Conservation (phyloP, 2,797 vertebrate species). For the Poecilia velifera region DNA sequence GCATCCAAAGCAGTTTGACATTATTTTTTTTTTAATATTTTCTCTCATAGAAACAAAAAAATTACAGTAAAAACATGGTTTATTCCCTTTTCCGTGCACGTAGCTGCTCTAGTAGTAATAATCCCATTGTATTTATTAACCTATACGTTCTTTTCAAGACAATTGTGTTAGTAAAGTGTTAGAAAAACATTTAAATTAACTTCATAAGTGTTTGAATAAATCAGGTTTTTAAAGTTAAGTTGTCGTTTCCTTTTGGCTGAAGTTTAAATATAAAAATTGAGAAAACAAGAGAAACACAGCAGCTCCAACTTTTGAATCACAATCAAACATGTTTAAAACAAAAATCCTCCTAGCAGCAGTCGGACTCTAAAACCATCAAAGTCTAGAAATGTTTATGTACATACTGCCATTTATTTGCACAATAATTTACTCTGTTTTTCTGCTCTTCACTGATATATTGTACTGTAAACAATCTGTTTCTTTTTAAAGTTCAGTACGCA, state of each 20-base stretch:
- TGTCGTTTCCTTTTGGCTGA: slow-evolving; percentile 1
- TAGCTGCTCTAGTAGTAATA: background rate
- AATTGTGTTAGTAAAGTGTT: background rate
- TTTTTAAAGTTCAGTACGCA: too few species aligned
- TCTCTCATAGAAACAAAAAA: background rate
- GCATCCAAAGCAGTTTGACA: background rate
- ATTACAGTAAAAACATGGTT: background rate
- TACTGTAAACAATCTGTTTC: too few species aligned
- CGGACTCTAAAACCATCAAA: too few species aligned
- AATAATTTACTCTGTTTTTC: too few species aligned
- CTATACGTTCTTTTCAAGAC: slow-evolving; percentile 13
- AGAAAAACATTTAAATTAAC: slow-evolving; percentile 12
- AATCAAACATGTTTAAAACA: background rate
- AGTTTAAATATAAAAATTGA: slow-evolving; percentile 4
- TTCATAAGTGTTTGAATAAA: background rate
- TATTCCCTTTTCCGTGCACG: background rate
- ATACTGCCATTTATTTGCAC: too few species aligned
- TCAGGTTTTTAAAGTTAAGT: background rate
- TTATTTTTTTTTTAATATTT: background rate
- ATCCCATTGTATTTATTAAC: background rate
- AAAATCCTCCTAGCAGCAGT: background rate
- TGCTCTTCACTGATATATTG: too few species aligned
- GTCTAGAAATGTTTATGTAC: too few species aligned
- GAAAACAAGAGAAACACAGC: background rate
- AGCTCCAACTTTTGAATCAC: background rate